Evolutionary conservation across 2,113 vertebrate species (phyloP).

Genomic region (Cichladusa arquata): DNA sequence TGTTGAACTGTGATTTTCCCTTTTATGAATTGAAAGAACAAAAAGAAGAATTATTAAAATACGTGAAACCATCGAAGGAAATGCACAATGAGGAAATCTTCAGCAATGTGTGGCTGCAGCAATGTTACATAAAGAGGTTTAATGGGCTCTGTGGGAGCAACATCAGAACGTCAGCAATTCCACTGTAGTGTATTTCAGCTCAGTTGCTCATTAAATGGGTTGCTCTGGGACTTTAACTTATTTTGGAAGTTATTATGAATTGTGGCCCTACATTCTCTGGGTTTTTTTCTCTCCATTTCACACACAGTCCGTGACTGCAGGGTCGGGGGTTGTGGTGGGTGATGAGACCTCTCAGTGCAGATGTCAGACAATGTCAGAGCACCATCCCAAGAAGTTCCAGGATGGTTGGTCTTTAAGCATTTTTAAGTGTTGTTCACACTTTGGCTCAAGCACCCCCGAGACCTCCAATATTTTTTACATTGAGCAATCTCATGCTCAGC

Average conservation of each 20-base stretch:
- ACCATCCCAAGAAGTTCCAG: neutral
- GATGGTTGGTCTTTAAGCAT: neutral
- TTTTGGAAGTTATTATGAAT: neutral
- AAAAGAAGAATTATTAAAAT: constrained; percentile 8
- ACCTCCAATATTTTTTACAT: neutral
- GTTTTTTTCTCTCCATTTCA: neutral
- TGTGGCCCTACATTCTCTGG: neutral
- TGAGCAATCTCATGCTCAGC: neutral
- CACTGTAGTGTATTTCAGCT: neutral
- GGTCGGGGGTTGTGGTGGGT: neutral
- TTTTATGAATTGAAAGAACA: neutral
- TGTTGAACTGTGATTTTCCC: neutral
- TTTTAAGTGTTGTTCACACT: neutral
- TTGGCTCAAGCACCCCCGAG: neutral
- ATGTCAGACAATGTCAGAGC: neutral
- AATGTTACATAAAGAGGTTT: constrained; percentile 13
- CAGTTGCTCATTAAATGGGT: constrained; percentile 14
- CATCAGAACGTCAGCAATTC: constrained; percentile 46
- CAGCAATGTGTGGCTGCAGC: neutral
- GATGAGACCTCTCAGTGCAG: neutral
- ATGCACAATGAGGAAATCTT: neutral
- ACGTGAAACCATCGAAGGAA: neutral
- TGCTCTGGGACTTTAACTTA: constrained; percentile 1
- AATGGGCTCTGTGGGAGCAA: constrained; percentile 42
- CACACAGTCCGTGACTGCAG: neutral